phyloP scores from a whole-genome alignment of 2,888 invertebrate genomes.

The Doris montereyensis region DNA sequence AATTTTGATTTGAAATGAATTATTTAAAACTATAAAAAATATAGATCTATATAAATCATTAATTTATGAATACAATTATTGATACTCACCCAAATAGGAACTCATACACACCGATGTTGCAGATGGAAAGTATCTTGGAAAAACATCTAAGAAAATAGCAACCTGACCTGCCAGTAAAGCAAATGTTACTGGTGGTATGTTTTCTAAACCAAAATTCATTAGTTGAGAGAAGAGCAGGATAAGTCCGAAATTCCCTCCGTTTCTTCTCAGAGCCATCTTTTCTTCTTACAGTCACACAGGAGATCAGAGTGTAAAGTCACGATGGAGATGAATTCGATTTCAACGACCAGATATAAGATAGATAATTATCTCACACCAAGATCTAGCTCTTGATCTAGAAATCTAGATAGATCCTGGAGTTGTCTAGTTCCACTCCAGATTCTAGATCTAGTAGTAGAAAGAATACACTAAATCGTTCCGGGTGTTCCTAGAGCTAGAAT shows the following conservation, averaged over 20 bases:
- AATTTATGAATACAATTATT: not conserved
- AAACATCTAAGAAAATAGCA: slow-evolving; percentile 69
- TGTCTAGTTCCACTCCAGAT: no score
- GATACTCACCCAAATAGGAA: slow-evolving; percentile 58
- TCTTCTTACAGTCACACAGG: no score
- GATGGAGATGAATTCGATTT: no score
- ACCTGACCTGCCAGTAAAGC: slow-evolving; percentile 75
- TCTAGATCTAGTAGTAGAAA: no score
- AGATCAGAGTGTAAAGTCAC: no score
- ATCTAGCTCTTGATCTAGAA: no score
- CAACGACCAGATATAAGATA: no score
- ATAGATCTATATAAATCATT: not conserved
- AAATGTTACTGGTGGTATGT: slow-evolving; percentile 77
- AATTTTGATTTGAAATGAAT: not conserved
- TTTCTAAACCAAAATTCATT: slow-evolving; percentile 62
- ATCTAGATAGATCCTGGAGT: no score
- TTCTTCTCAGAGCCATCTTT: slow-evolving; percentile 9
- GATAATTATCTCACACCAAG: no score
- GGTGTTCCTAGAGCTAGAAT: no score
- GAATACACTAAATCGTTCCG: no score
- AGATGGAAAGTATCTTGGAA: slow-evolving; percentile 50
- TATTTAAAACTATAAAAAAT: not conserved
- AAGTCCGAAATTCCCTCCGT: slow-evolving; percentile 52
- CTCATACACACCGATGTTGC: slow-evolving; percentile 76
- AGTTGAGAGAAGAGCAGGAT: slow-evolving; percentile 57